Conservation (phyloP, 1,140 invertebrate species). For the Zaprionus ghesquierei region DNA sequence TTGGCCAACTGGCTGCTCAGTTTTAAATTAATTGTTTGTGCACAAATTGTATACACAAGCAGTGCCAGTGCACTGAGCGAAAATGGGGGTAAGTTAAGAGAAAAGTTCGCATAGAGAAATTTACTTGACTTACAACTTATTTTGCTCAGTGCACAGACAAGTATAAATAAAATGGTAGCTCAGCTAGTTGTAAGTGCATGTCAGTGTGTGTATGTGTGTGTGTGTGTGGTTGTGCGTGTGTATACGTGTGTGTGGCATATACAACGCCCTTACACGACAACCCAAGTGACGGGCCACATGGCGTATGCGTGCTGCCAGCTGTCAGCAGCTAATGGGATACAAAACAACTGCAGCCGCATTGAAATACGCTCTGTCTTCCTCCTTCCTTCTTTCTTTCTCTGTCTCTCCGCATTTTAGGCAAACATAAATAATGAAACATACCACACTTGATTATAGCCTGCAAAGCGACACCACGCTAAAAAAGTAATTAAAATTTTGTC, state of each 20-base stretch:
- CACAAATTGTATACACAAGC: constrained; percentile 37
- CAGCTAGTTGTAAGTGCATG: neutral
- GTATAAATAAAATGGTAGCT: constrained; percentile 31
- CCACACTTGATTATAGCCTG: constrained; percentile 68
- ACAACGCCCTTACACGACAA: constrained; percentile 70
- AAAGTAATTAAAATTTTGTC: constrained; percentile 80
- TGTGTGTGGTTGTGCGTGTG: constrained; percentile 1
- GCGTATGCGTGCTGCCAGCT: constrained; percentile 69
- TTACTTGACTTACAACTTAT: neutral
- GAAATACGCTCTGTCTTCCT: neutral
- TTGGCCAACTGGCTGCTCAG: constrained; percentile 52
- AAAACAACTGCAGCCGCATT: constrained; percentile 33
- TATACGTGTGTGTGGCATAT: constrained; percentile 21
- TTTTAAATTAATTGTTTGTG: constrained; percentile 60
- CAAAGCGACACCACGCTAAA: constrained; percentile 55
- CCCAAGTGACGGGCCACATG: constrained; percentile 68
- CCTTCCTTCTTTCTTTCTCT: constrained; percentile 3
- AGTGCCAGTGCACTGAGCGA: constrained; percentile 2
- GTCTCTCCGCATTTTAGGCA: constrained; percentile 44
- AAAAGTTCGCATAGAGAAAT: neutral
- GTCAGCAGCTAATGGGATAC: constrained; percentile 54
- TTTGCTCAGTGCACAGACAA: constrained; percentile 7
- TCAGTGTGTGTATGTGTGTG: neutral
- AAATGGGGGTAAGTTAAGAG: neutral
- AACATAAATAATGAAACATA: constrained; percentile 74